Percentiles rank a stretch among this genome's conserved stretches.
Evolutionary conservation across 2,113 vertebrate species (phyloP).

Genomic region (Bubo scandiacus): DNA sequence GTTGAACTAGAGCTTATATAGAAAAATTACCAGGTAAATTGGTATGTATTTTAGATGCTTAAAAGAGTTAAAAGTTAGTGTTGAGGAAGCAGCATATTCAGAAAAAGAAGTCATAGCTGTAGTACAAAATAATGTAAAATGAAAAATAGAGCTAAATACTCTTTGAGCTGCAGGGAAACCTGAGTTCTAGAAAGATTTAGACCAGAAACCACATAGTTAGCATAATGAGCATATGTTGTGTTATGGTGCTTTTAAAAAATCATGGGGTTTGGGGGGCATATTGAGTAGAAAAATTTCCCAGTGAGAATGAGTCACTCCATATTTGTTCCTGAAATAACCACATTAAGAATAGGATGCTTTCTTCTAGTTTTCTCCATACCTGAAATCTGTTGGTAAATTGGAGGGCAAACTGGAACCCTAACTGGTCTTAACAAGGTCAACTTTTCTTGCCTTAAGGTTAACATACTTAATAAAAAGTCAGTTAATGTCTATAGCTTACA

Average conservation of each 20-base stretch:
- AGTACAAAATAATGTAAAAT: neutral
- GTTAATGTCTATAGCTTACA: neutral
- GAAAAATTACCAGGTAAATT: neutral
- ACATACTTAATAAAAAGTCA: neutral
- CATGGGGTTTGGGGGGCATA: neutral
- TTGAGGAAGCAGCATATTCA: neutral
- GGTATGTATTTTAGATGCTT: neutral
- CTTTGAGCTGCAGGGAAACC: neutral
- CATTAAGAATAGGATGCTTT: neutral
- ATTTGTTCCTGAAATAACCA: neutral
- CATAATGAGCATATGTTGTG: neutral
- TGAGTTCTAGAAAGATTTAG: neutral
- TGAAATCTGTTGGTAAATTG: neutral
- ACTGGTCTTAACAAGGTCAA: neutral
- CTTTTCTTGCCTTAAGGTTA: conserved; percentile 13
- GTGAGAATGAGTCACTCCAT: neutral
- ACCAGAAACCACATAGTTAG: neutral
- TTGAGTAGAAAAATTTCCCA: neutral
- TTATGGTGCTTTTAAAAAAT: neutral
- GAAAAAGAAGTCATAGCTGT: neutral
- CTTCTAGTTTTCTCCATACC: neutral
- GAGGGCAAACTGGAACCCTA: neutral
- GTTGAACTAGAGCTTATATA: neutral
- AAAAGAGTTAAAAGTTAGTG: neutral
- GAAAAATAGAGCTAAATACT: neutral